Evolutionary conservation across 2,888 invertebrate genomes (phyloP).

Genomic region (Deladenus siricidicola): DNA sequence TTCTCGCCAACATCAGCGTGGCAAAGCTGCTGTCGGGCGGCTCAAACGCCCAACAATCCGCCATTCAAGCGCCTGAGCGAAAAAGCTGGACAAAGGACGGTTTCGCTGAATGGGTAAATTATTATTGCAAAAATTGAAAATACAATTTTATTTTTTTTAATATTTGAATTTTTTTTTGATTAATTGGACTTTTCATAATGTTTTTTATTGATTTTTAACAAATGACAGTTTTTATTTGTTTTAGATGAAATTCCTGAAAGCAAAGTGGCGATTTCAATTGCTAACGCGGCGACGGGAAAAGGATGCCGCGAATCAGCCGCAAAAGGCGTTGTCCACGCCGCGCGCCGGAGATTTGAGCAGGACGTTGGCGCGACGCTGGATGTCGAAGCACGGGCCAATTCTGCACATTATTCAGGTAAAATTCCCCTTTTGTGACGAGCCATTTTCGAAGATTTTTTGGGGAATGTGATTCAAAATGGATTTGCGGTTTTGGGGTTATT

Average conservation of each 20-base stretch:
- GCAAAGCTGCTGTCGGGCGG: too few species aligned
- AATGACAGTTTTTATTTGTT: too few species aligned
- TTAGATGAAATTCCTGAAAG: conserved; percentile 31
- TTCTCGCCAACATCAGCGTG: too few species aligned
- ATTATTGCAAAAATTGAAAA: too few species aligned
- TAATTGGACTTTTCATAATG: too few species aligned
- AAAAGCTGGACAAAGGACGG: conserved; percentile 36
- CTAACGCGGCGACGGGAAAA: background rate
- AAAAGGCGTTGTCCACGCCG: too few species aligned
- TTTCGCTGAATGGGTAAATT: conserved; percentile 42
- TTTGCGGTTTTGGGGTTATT: too few species aligned
- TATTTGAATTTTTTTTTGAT: too few species aligned
- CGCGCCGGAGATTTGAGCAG: too few species aligned
- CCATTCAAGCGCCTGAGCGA: conserved; percentile 4
- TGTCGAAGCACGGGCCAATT: background rate
- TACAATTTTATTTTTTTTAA: too few species aligned
- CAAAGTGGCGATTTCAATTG: conserved; percentile 33
- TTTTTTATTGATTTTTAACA: too few species aligned
- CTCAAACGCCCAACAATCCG: too few species aligned
- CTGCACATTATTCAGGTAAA: conserved; percentile 31
- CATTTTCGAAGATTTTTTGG: background rate
- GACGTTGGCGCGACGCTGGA: background rate
- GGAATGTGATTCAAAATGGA: background rate
- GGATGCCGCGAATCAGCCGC: conserved; percentile 5
- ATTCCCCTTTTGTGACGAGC: background rate